Conservation (phyloP, 2,113 vertebrate genomes). For the Paramormyrops kingsleyae region DNA sequence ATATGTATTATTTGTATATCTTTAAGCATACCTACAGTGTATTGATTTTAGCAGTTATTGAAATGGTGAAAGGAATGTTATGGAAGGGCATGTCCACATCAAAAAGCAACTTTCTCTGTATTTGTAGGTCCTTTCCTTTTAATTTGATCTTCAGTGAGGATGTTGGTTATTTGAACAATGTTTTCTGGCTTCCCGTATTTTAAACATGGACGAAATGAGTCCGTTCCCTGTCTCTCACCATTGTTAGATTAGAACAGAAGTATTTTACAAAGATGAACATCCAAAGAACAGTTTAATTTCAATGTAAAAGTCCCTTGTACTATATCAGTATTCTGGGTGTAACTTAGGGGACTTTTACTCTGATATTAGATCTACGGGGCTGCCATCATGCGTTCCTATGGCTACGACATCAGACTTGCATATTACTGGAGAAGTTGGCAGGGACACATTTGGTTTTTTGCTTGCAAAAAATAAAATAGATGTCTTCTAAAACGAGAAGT, state of each 20-base stretch:
- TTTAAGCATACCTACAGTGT: background rate
- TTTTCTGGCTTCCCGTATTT: background rate
- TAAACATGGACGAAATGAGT: background rate
- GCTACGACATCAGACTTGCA: background rate
- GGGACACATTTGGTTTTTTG: background rate
- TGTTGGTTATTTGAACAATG: background rate
- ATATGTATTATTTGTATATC: background rate
- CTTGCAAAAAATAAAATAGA: background rate
- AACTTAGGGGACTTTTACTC: background rate
- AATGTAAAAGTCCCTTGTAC: background rate
- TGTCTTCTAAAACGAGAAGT: background rate
- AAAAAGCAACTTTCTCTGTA: background rate
- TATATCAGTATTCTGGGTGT: background rate
- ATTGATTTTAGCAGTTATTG: background rate
- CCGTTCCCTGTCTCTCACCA: background rate
- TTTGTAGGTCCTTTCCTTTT: background rate
- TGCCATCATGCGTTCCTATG: background rate
- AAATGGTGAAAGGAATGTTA: background rate
- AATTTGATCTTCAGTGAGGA: background rate
- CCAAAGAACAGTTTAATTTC: background rate
- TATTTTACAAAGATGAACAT: background rate
- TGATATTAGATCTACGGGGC: background rate
- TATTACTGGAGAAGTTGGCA: background rate
- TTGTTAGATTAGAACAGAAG: background rate
- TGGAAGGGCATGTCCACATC: background rate